Evolutionary conservation across 2,797 vertebrate genomes (phyloP), one percentile per base, ranked within the genome.

Genomic region (Parambassis ranga): DNA sequence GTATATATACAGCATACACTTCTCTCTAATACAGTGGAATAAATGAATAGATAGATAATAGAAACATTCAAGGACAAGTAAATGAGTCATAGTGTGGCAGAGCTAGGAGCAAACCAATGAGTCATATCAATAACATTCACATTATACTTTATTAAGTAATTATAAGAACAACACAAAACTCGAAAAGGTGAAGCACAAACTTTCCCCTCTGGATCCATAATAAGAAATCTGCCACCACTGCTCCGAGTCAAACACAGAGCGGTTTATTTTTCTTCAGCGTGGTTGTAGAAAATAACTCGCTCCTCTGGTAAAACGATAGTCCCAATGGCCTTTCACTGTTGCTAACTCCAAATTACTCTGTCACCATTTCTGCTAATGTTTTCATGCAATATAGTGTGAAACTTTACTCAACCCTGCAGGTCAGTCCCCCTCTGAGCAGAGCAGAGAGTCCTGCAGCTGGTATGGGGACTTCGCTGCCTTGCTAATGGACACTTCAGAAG

Each of bases 341-440:
- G 53, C 79, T 62, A 77, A 85, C 73, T 88, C 83, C 81, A 76
- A 83, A 81, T 82, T 68, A 84, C 64, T 77, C 71, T 64, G 66
- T 77, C 79, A 85, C 66, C 62, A 58, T 81, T 79, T 61, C 67
- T 70, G 68, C 64, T 73, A 73, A 81, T 71, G 77, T 77, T 72
- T 81, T 79, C 65, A 43, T 57, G 53, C 61, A 65, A 49, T 58
- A 80, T 65, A 72, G 79, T 39, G 43, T 71, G 61, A 75, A 63
- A 81, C 70, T 73, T 73, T 78, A 75, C 68, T 61, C 56, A 79
- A 78, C 43, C 65, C 50, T 2, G 30, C 28, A 43, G 71, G 69
- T 65, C 72, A 58, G 52, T 35, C 43, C 18, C 49, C 41, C 14
- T 56, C 27, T 73, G 78, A 63, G 19, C 61, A 60, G 55, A 74